These are phyloP conservation scores for Rhinopomastus cyanomelas DNA, from an alignment of 2,113 vertebrate species.

Conservation along the genomic window DNA sequence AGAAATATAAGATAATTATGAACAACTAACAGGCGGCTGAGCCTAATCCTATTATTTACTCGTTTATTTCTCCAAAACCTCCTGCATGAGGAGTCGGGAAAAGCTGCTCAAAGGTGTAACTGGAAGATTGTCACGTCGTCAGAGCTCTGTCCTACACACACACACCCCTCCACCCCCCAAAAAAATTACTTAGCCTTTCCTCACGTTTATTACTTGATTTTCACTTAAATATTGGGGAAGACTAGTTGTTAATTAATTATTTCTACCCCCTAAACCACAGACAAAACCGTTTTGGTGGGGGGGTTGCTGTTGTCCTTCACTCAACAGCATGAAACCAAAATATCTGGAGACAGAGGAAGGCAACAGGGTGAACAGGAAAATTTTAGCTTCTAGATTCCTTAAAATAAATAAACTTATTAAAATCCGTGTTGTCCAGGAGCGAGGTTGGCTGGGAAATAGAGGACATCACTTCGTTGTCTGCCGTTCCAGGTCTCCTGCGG, in stretches of 20 bases:
- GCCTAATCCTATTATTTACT: no score
- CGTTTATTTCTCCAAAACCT: not conserved
- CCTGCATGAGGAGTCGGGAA: not conserved
- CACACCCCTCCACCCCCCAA: no score
- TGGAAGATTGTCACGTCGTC: not conserved
- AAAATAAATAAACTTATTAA: not conserved
- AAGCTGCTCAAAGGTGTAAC: not conserved
- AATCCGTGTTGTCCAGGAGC: not conserved
- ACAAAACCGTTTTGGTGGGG: not conserved
- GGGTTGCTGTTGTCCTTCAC: not conserved
- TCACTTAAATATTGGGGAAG: not conserved
- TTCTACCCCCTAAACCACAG: not conserved
- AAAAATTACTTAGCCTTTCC: not conserved
- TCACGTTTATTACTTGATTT: not conserved
- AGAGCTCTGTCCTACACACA: not conserved
- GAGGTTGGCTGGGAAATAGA: not conserved
- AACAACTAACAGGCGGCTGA: rapidly evolving
- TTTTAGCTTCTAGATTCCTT: not conserved
- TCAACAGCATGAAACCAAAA: not conserved
- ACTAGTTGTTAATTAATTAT: not conserved
- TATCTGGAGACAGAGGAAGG: not conserved
- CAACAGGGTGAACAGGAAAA: rapidly evolving
- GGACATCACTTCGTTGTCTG: not conserved
- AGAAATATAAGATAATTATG: not conserved
- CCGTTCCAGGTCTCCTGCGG: not conserved